Base-by-base conservation (phyloP, 1,140 invertebrate species). In the Pseudomyrmex flavicornis region DNA sequence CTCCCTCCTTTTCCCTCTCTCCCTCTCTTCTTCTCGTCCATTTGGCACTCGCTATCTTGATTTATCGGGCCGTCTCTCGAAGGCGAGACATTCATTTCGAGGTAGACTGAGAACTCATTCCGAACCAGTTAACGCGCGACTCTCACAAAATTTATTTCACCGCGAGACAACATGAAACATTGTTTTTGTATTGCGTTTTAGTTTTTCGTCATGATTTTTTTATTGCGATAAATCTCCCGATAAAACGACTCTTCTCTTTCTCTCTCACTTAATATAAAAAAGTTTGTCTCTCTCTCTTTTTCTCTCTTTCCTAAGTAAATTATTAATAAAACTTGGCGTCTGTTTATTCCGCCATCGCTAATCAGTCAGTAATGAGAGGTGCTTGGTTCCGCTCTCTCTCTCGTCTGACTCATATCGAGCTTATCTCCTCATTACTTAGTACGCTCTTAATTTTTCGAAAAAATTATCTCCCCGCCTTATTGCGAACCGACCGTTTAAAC, bases 1-100 rank as follows among this genome's bases (percentile, higher is more conserved):
- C 15, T n/a, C 5, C 56, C 44, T 76, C 9, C 26, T 26, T 26
- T 20, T 52, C 17, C 35, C 5, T 35, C 35, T 35, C 5, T 35
- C 35, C 35, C 35, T 10, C 66, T 22, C 82, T 68, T 68, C 73
- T 22, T 56, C 85, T 79, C 86, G 56, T 70, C 54, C 76, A 80
- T 69, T 80, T 80, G 66, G 54, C 66, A 59, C 76, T 59, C 66
- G 66, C 66, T 80, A 70, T 80, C 76, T 80, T 72, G 76, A 80
- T 80, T 80, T 44, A 48, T 68, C 63, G 54, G 58, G 5, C 22
- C 65, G 66, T 20, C 35, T 35, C 35, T 35, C 54, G 66, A 72
- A 72, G 46, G 65, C 65, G 54, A 48, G 54, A 48, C 56, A 20
- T 80, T 66, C 44, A 17, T 50, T 79, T 48, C 66, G 22, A 80